Evolutionary conservation across 2,797 vertebrate species (phyloP), one percentile per base, ranked within the genome.

Genomic region (Brachyrhaphis roseni): DNA sequence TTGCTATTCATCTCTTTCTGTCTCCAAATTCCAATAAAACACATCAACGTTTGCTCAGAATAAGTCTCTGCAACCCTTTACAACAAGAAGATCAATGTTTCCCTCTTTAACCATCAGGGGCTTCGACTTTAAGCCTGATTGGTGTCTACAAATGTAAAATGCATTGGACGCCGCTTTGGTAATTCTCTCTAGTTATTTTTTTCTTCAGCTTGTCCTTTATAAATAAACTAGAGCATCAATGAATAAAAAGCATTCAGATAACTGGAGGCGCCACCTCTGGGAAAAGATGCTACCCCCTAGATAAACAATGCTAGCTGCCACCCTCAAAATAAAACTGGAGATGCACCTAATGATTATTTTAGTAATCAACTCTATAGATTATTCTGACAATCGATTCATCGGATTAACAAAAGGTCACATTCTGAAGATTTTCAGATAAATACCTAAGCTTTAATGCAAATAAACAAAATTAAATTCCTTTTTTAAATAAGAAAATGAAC

Each of bases 251-350:
- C 68, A 82, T 74, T 78, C 79, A 80, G 75, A 87, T 86, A 81
- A 85, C 89, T 82, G 59, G 71, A 87, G 86, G 87, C 81, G 75
- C 55, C 36, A 79, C 76, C 82, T 82, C 72, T 3, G 72, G 80
- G 74, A 88, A 57, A 2, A 26, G 73, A 83, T 73, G 83, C 84
- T 84, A 84, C 72, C 78, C 5, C n/a, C 41, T 45, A 76, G 74
- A 28, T 45, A 55, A 86, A 39, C 75, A 62, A 71, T 12, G 1
- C 18, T 23, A 72, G 74, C 31, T 39, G 57, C 57, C 66, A 51
- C 23, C 45, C 49, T 72, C 34, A 57, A 74, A 82, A 87, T 26
- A 8, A 1, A 45, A 34, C 15, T 2, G 34, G 23, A 55, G 53
- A 26, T 26, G 26, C 53, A 55, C 51, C 20, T 26, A 53, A 1